These are phyloP conservation scores for Rafetus swinhoei DNA, from an alignment of 2,113 vertebrate species.

Conservation along the genomic window DNA sequence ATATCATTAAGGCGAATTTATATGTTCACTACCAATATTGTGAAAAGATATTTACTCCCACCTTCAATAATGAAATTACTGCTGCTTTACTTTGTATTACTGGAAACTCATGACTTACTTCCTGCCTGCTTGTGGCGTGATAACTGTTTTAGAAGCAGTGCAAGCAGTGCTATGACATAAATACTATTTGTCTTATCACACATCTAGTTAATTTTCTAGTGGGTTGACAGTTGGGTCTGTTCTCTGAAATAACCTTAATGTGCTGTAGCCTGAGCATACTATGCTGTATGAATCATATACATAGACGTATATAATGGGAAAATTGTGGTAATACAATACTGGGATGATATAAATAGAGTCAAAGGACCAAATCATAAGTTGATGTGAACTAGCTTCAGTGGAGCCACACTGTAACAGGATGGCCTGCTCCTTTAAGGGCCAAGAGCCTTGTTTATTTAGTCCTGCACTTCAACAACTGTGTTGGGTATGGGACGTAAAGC, in stretches of 20 bases:
- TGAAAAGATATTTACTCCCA: conserved; percentile 19
- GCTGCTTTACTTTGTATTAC: not conserved
- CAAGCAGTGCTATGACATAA: conserved; percentile 29
- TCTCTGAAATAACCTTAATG: conserved; percentile 60
- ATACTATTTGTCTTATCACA: conserved; percentile 43
- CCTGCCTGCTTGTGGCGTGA: conserved; percentile 11
- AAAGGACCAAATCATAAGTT: conserved; percentile 56
- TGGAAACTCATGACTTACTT: conserved; percentile 15
- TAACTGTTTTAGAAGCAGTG: conserved; percentile 24
- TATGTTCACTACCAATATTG: not conserved
- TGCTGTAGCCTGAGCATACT: conserved; percentile 44
- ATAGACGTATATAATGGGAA: conserved; percentile 59
- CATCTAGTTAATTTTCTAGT: conserved; percentile 43
- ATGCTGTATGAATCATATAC: conserved; percentile 56
- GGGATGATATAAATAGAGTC: conserved; percentile 61
- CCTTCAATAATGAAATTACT: not conserved
- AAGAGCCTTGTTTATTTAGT: not conserved
- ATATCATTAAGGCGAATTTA: conserved; percentile 23
- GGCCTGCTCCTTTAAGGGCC: not conserved
- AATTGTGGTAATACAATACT: conserved; percentile 18
- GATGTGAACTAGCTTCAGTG: conserved; percentile 45
- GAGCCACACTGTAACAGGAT: not conserved
- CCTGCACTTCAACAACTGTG: not conserved
- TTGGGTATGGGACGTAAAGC: not conserved
- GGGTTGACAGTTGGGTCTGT: conserved; percentile 48